Base-by-base conservation (phyloP, 92 coral and sea anemone genomes). In the Parazoanthus atlanticus region DNA sequence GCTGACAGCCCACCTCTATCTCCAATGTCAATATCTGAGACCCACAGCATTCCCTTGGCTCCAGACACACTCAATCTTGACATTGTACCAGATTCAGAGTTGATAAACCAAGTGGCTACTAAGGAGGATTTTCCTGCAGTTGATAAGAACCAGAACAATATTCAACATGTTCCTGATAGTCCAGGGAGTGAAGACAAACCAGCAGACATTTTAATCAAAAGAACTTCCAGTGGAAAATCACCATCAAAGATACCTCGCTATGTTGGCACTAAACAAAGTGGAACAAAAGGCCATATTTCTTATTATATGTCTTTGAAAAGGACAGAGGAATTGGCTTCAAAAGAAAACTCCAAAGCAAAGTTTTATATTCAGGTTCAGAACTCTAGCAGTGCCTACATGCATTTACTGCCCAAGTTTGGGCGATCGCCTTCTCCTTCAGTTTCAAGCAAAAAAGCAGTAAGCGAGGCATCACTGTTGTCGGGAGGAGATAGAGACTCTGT, bases 221-320 rank as follows among this genome's bases (percentile, higher is more conserved):
- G 98, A 84, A 86, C 98, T 16, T 92, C 98, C n/a, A 95, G 96
- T 84, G 98, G 98, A 1, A 95, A 95, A 87, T 93, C 94, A 8
- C 96, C 96, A n/a, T 95, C 98, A 10, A 95, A 95, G 70, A 95
- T 95, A 72, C 98, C 98, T 38, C 92, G 98, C 74, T 95, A 85
- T 92, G 89, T 92, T 49, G 98, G 98, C 30, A 64, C 83, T 25
- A 80, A 65, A 34, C 91, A 92, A 43, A 70, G 90, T 15, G 86
- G 88, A 26, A 90, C 91, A 13, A 78, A 95, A 43, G 94, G 94
- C 1, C 92, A 95, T 52, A 90, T 95, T 19, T 93, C 98, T 0
- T 95, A 95, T 86, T 95, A 95, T 84, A 95, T 95, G 98, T 95
- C 98, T 32, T 82, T 95, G 64, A 91, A 95, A 80, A 90, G 94